Base-by-base conservation (phyloP, 2,888 invertebrate species). In the Anarsia innoxiella region DNA sequence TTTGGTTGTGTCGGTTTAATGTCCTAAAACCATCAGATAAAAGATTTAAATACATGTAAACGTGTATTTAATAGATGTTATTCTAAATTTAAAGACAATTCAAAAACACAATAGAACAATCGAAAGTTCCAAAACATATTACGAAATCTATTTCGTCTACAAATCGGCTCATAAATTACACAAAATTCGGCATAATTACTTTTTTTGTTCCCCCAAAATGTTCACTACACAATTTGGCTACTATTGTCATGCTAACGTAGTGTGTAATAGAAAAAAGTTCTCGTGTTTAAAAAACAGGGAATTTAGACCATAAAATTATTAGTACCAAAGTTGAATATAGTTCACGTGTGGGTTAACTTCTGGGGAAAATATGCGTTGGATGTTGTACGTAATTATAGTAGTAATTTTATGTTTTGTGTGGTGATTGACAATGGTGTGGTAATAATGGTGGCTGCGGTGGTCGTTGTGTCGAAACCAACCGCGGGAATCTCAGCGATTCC, bases 141-240 rank as follows among this genome's bases (percentile, higher is more conserved):
- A 49, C 52, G 41, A 48, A 50, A 60, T 37, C 30, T 32, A 51
- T 56, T 57, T 53, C 56, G 51, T 51, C 51, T 56, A 46, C 42
- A 39, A 49, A 47, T 39, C 42, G 34, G 39, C 50, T 47, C 46
- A 50, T 46, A 54, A 45, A 53, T 51, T 50, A 54, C 48, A 43
- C 46, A 36, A 48, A 53, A 53, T 53, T 55, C 49, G 42, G 37
- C 44, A 52, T 55, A 55, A 59, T 59, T 54, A 52, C 43, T 42
- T 49, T 49, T 51, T 35, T 46, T 48, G 44, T 40, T 26, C 38
- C 29, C 34, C 37, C 12, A 33, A 31, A 37, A 14, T 10, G n/a
- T 35, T 33, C 32, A 34, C 48, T 39, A 46, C 34, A 34, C 30
- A 45, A 48, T 46, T 32, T 45, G 42, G 31, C 33, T 34, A 44